Conservation (phyloP, 2,888 invertebrate species). For the Germaria angustata region DNA sequence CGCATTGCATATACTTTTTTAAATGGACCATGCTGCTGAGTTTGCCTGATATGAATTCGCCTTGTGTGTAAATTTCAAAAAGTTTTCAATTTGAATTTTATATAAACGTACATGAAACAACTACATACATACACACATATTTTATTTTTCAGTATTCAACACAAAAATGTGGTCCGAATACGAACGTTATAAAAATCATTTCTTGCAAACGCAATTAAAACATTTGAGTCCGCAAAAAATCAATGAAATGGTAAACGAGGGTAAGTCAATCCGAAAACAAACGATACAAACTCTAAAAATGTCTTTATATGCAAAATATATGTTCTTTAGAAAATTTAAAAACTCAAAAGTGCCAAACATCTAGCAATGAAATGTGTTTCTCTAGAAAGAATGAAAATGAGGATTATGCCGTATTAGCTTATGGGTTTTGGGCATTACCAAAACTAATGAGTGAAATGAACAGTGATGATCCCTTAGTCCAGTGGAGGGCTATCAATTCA, state of each 20-base stretch:
- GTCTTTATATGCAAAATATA: neutral
- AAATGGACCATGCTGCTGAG: no score
- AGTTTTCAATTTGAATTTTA: no score
- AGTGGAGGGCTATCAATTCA: slow-evolving; percentile 73
- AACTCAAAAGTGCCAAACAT: slow-evolving; percentile 36
- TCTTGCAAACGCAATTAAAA: slow-evolving; percentile 69
- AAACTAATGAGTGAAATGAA: slow-evolving; percentile 74
- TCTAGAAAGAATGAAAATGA: no score
- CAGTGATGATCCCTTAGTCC: slow-evolving; percentile 69
- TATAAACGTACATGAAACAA: no score
- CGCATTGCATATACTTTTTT: no score
- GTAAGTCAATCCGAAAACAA: slow-evolving; percentile 36
- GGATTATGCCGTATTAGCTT: slow-evolving; percentile 73
- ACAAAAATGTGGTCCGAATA: slow-evolving; percentile 74
- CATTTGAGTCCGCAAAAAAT: slow-evolving; percentile 56
- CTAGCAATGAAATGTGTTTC: slow-evolving; percentile 52
- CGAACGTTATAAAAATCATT: slow-evolving; percentile 73
- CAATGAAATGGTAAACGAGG: slow-evolving; percentile 63
- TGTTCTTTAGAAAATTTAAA: neutral
- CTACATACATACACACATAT: no score
- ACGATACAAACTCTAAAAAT: neutral
- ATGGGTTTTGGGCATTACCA: slow-evolving; percentile 73
- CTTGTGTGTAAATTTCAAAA: neutral
- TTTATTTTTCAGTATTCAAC: neutral
- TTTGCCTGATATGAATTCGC: no score